Evolutionary conservation across 1,140 invertebrate species (phyloP), one percentile per base, ranked within the genome.

Genomic region (Nomia melanderi): DNA sequence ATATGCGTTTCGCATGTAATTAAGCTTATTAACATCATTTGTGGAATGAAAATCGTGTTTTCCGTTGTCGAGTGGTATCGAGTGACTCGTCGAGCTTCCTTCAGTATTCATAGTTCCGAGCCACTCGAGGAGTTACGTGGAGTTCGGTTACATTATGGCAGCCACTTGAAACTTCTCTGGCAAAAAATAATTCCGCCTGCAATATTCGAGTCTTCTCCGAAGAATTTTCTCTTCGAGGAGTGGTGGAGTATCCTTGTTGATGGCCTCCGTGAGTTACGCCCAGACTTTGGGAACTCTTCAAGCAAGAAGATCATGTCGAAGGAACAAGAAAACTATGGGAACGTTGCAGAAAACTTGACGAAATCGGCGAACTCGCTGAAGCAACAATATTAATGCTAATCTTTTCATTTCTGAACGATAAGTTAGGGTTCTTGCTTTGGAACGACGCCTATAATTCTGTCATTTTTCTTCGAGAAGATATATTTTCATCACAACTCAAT

Each of bases 151-250:
- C 76, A 83, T 74, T 83, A 78, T 57, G 70, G 25, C n/a, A 31
- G 50, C 25, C 25, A 41, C 80, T 83, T 29, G 64, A 82, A 83
- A 83, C 75, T 83, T 82, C 29, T 25, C 57, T 33, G 74, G 81
- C 65, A 82, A 83, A 82, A 83, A 83, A 83, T 83, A 82, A 82
- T 82, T 83, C 82, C 20, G 36, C 23, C 33, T 7, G 36, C 69
- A 70, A 83, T 74, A 74, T 82, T 82, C 69, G 33, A 73, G 57
- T 73, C 39, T 83, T 44, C 44, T n/a, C 23, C 36, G 17, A 56
- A 67, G 62, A 64, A 72, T 77, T 63, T 64, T 44, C 39, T 17
- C 27, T 29, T 27, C 36, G 29, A 29, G 25, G 36, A 54, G n/a
- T 27, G 27, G 67, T 54, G 31, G 50, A 74, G 44, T 33, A 56